Evolutionary conservation across 1,140 invertebrate genomes (phyloP).

Genomic region (Drosophila mojavensis): DNA sequence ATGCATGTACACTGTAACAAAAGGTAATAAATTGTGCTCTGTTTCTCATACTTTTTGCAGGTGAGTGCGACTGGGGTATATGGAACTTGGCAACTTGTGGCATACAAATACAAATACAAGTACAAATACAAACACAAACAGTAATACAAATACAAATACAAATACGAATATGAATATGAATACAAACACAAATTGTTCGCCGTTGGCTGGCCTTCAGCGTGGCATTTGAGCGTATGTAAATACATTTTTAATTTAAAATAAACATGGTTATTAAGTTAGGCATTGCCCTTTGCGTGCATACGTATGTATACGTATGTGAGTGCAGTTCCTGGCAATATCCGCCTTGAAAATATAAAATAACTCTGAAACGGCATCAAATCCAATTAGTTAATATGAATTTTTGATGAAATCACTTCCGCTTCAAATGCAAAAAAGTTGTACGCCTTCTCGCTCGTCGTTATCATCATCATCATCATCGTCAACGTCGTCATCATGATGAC

Average conservation of each 20-base stretch:
- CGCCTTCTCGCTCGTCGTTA: constrained; percentile 17
- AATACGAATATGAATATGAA: constrained; percentile 8
- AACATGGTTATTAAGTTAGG: constrained; percentile 70
- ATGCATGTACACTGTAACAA: constrained; percentile 17
- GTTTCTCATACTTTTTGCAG: constrained; percentile 33
- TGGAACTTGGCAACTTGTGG: constrained; percentile 25
- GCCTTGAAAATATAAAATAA: constrained; percentile 7
- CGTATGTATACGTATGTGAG: not conserved
- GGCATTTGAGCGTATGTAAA: constrained; percentile 50
- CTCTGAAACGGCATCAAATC: constrained; percentile 73
- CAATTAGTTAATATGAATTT: constrained; percentile 83
- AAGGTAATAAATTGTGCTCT: constrained; percentile 39
- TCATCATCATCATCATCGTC: constrained; percentile 17
- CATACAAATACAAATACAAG: constrained; percentile 8
- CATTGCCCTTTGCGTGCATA: not conserved
- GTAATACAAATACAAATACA: constrained; percentile 3
- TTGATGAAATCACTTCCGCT: constrained; percentile 80
- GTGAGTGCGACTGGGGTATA: constrained; percentile 16
- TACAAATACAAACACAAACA: constrained; percentile 4
- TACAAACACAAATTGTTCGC: constrained; percentile 26
- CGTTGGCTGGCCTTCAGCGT: constrained; percentile 31
- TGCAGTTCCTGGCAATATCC: constrained; percentile 54
- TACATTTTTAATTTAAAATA: constrained; percentile 80
- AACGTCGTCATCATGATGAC: constrained; percentile 21
- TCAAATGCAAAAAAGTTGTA: constrained; percentile 62